phyloP scores from a whole-genome alignment of 2,888 invertebrate species.

The Leptinotarsa haldemani region DNA sequence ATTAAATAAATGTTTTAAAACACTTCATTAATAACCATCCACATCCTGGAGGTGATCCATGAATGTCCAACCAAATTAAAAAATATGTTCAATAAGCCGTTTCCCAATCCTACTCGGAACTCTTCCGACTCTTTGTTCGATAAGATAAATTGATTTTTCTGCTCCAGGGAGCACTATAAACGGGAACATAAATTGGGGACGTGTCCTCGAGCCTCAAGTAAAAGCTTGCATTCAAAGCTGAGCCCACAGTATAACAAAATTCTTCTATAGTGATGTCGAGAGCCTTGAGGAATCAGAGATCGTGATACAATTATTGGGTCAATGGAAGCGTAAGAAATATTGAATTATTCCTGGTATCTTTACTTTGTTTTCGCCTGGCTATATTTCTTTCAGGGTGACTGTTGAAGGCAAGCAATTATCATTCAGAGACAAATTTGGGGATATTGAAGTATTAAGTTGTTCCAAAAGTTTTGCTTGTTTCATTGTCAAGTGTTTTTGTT shows the following conservation, averaged over 20 bases:
- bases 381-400: too few species aligned
- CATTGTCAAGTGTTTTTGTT: too few species aligned
- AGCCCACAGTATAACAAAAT: slow-evolving; percentile 29
- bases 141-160: slow-evolving; percentile 42
- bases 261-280: slow-evolving; percentile 18
- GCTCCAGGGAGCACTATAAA: slow-evolving; percentile 39
- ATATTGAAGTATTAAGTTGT: too few species aligned
- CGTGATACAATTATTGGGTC: slow-evolving; percentile 21
- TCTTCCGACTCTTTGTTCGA: slow-evolving; percentile 34
- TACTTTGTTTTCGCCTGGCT: too few species aligned
- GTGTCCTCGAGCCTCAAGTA: slow-evolving; percentile 36
- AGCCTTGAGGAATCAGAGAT: slow-evolving; percentile 29
- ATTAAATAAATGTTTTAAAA: too few species aligned
- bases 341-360: neutral
- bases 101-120: slow-evolving; percentile 34
- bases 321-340: neutral
- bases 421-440: too few species aligned
- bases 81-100: slow-evolving; percentile 32
- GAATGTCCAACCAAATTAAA: neutral
- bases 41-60: neutral
- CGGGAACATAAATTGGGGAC: slow-evolving; percentile 40
- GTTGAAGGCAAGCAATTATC: too few species aligned
- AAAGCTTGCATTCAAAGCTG: slow-evolving; percentile 35
- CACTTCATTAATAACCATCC: too few species aligned
- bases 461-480: too few species aligned